Percentiles rank a stretch among this genome's conserved stretches.
phyloP scores from a whole-genome alignment of 2,797 vertebrate species.

The Ispidina lecontei region DNA sequence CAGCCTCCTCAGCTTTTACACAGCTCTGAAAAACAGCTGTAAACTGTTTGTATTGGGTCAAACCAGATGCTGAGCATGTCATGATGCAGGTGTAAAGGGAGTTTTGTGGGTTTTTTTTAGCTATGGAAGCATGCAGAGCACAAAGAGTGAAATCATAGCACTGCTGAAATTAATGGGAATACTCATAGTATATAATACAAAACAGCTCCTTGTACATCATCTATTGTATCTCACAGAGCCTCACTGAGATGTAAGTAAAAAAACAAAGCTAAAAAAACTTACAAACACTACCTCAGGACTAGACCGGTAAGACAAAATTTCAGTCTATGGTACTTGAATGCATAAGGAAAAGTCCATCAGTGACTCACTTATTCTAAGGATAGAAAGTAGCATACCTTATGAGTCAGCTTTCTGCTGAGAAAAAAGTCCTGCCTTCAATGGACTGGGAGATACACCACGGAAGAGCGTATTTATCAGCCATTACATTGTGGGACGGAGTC shows the following conservation, averaged over 20 bases:
- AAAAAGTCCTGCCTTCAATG: conserved; percentile 41
- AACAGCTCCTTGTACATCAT: background rate
- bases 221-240: conserved; percentile 2
- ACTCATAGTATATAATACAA: background rate
- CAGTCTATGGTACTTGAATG: conserved; percentile 19
- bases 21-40: background rate
- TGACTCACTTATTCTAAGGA: conserved; percentile 67
- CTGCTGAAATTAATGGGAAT: background rate
- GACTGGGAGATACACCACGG: background rate
- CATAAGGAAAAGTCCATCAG: conserved; percentile 69
- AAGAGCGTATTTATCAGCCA: conserved; percentile 26
- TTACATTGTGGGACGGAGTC: background rate
- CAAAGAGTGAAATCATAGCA: background rate
- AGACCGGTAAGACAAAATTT: conserved; percentile 43
- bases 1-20: background rate
- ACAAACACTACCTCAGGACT: conserved; percentile 2
- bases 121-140: background rate
- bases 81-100: background rate
- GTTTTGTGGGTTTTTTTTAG: background rate
- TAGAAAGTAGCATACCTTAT: conserved; percentile 53
- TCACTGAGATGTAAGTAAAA: conserved; percentile 30
- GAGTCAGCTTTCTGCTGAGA: conserved; percentile 55
- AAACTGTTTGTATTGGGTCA: background rate
- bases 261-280: conserved; percentile 28
- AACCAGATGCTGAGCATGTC: background rate